Evolutionary conservation across 2,113 vertebrate species (phyloP), one percentile per base, ranked within the genome.

Genomic region (Gadus macrocephalus): DNA sequence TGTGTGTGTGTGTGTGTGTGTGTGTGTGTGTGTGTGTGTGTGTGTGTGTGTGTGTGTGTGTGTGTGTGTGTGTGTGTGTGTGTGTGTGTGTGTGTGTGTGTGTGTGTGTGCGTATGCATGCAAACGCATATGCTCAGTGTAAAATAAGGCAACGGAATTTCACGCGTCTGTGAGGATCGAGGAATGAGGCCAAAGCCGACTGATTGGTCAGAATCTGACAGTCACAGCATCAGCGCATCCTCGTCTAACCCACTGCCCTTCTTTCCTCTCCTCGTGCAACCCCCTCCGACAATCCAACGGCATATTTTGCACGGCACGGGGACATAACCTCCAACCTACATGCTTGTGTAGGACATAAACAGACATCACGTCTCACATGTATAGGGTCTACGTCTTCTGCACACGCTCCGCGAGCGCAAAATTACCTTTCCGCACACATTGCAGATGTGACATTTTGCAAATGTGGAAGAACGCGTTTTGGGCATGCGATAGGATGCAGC

Each of bases 221-320:
- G 15, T 17, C 55, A 17, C 55, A n/a, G 53, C 55, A 58, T 17
- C 16, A n/a, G 55, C 55, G n/a, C 83, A 85, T 87, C 83, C 78
- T 79, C 61, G 64, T 70, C 19, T 89, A 86, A 85, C 87, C 86
- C 87, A 84, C 77, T 87, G 83, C 82, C 87, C 87, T 88, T 84
- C 78, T 87, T 88, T 81, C 71, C 66, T 42, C 66, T 12, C 27
- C 65, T 15, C 25, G 35, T 14, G 17, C 67, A 14, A 49, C 42
- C 61, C 77, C 53, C 70, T 72, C 53, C 65, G 66, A 56, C 66
- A 79, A 67, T 63, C 69, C 56, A 49, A 12, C 42, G 42, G 42
- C 42, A 49, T 9, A 49, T 49, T 49, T 49, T 49, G 42, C 2
- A 49, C 11, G 42, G 42, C 42, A 49, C 42, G 42, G 42, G 42